Conservation (phyloP, 2,113 vertebrate species). For the Oostethus manadensis region DNA sequence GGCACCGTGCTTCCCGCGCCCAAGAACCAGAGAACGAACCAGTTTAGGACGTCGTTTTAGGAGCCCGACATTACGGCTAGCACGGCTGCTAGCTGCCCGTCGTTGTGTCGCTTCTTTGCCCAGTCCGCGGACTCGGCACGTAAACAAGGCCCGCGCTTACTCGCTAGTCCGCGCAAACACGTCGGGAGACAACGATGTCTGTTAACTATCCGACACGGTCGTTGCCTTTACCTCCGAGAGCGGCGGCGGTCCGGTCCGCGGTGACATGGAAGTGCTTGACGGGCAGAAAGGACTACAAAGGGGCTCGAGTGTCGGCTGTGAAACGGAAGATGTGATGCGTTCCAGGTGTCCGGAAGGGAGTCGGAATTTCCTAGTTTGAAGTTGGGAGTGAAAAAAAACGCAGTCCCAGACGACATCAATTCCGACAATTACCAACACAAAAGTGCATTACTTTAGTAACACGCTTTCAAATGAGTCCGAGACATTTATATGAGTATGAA, state of each 20-base stretch:
- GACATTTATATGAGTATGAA: neutral
- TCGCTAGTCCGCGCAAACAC: slow-evolving; percentile 13
- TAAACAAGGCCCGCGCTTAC: slow-evolving; percentile 75
- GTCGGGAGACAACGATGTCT: neutral
- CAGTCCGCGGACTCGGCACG: slow-evolving; percentile 69
- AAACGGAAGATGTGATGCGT: slow-evolving; percentile 58
- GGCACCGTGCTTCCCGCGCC: no score
- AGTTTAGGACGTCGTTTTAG: neutral
- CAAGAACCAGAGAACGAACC: neutral
- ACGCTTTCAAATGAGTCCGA: neutral
- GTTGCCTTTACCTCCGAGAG: slow-evolving; percentile 54
- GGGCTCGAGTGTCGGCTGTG: slow-evolving; percentile 34
- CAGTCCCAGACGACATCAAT: neutral
- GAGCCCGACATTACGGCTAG: neutral
- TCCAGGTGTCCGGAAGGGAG: slow-evolving; percentile 37
- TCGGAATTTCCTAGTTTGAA: neutral
- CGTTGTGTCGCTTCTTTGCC: slow-evolving; percentile 38
- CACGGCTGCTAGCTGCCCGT: slow-evolving; percentile 15
- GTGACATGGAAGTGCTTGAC: slow-evolving; percentile 19
- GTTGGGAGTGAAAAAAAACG: neutral
- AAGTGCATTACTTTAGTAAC: neutral
- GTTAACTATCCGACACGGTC: neutral
- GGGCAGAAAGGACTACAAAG: slow-evolving; percentile 27
- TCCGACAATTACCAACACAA: neutral
- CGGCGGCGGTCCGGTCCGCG: slow-evolving; percentile 13